Conservation (phyloP, 2,113 vertebrate species). For the Ammodytes dubius region DNA sequence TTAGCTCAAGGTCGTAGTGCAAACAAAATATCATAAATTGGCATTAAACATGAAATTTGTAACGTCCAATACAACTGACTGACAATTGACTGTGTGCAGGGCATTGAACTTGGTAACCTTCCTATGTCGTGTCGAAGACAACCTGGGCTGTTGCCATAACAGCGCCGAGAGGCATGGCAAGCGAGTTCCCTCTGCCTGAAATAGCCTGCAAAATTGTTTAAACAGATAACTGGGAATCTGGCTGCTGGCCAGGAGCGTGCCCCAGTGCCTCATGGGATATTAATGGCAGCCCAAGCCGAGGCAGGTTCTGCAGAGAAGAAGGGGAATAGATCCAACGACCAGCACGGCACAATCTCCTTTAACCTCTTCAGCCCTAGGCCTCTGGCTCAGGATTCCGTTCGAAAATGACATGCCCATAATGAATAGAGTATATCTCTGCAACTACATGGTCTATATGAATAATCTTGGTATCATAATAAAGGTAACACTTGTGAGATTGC, state of each 20-base stretch:
- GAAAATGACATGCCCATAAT: too few relatives aligned
- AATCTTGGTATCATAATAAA: too few relatives aligned
- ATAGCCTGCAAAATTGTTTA: conserved; percentile 85
- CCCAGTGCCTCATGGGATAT: conserved; percentile 82
- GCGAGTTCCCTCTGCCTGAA: conserved; percentile 80
- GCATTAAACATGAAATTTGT: conserved; percentile 10
- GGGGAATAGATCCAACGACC: conserved; percentile 78
- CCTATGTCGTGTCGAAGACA: conserved; percentile 65
- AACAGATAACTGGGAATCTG: conserved; percentile 84
- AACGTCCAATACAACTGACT: conserved; percentile 6
- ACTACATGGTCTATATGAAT: too few relatives aligned
- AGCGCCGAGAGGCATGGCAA: conserved; percentile 57
- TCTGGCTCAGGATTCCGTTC: too few relatives aligned
- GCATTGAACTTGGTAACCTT: conserved; percentile 42
- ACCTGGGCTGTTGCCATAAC: conserved; percentile 79
- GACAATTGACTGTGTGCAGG: not conserved
- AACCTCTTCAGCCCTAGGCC: too few relatives aligned
- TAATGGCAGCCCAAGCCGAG: conserved; percentile 75
- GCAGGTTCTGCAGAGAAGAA: conserved; percentile 75
- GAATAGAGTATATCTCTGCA: too few relatives aligned
- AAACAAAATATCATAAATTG: not conserved
- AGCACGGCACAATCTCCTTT: conserved; percentile 74
- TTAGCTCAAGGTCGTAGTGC: not conserved
- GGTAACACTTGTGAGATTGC: too few relatives aligned
- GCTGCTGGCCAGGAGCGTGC: conserved; percentile 82